Base-by-base conservation (phyloP, 1,140 invertebrate genomes). In the Ladona fulva region DNA sequence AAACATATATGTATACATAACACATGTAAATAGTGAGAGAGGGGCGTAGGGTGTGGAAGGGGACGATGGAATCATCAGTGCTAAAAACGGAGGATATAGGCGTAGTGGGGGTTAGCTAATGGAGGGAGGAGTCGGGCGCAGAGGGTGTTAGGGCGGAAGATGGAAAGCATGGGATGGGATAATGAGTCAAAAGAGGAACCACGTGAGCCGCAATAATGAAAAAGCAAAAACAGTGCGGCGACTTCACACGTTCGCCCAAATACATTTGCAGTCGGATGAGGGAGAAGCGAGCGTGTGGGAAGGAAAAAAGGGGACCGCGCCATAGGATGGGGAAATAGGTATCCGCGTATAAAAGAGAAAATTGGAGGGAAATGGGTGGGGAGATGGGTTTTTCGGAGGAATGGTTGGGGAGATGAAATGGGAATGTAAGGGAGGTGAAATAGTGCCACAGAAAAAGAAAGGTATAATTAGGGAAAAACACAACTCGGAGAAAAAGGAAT, bases 101-200 rank as follows among this genome's bases (percentile, higher is more conserved):
- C 10, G 44, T 11, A 19, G 44, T 11, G 44, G 44, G 10, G 19
- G 44, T 52, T 10, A 52, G 44, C 44, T 11, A 52, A 52, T 11
- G 10, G 44, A 52, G 44, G 44, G 44, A 11, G 44, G 44, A 19
- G 10, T 10, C 10, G 44, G 19, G 44, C 44, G 44, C 44, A 19
- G 44, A 19, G 44, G 44, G 44, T 52, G 44, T 52, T 52, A 19
- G 44, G 44, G 19, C 10, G 44, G 44, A 52, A 19, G 44, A 52
- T 10, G 44, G 19, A 52, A 52, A 19, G 52, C 52, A 12, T 66
- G 14, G 52, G 52, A 19, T 16, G 52, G 52, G 14, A 66, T 66
- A 66, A 66, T 66, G 52, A 66, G 52, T 66, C 52, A 66, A 66
- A 66, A 66, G 52, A 12, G 52, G 44, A 52, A 52, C 44, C 44